These are phyloP conservation scores for Aepyceros melampus DNA, from an alignment of 2,113 vertebrate species.

Conservation along the genomic window DNA sequence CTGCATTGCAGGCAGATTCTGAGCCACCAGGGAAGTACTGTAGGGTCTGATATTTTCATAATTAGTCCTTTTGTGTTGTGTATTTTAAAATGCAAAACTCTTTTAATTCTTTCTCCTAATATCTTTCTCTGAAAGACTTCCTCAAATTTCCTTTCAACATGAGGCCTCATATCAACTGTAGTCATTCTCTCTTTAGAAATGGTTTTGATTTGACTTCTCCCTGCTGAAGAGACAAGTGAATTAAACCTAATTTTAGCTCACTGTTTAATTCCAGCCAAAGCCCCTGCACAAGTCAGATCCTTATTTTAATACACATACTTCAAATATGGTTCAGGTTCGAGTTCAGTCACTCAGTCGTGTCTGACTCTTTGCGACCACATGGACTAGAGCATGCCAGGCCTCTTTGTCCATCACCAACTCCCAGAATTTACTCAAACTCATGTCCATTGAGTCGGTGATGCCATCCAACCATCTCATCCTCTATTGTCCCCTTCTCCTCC, in stretches of 20 bases:
- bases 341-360: accelerated
- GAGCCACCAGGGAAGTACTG: not conserved
- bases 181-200: not conserved
- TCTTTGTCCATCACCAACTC: not conserved
- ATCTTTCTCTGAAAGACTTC: not conserved
- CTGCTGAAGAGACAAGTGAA: not conserved
- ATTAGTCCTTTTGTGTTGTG: not conserved
- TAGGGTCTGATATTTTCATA: not conserved
- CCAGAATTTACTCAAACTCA: not conserved
- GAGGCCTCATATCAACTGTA: not conserved
- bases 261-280: not conserved
- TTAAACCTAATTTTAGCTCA: not conserved
- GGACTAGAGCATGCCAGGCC: not conserved
- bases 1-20: not conserved
- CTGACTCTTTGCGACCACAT: not conserved
- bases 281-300: not conserved
- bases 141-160: not conserved
- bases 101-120: not conserved
- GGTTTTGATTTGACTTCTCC: not conserved
- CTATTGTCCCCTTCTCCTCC: not conserved
- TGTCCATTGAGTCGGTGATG: not conserved
- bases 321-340: not conserved
- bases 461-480: not conserved
- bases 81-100: conserved; percentile 5
- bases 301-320: not conserved